A percentile compares a stretch with the other conserved stretches of the same genome.
Conservation (phyloP, 2,888 invertebrate species). For the Chesias legatella region DNA sequence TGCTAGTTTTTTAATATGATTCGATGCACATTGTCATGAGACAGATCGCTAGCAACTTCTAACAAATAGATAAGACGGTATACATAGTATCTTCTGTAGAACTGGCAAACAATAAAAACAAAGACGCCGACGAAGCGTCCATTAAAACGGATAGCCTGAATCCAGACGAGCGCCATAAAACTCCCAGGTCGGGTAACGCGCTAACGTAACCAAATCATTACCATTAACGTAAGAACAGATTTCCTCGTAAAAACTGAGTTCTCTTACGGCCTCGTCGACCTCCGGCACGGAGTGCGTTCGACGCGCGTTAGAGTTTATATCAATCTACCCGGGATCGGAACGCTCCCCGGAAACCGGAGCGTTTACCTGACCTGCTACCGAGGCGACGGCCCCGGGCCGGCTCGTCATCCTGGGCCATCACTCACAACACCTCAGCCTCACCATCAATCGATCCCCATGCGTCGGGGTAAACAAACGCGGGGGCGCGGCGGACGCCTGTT, state of each 20-base stretch:
- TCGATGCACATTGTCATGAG: no score
- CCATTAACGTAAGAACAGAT: constrained; percentile 49
- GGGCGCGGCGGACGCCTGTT: constrained; percentile 69
- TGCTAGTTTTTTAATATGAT: no score
- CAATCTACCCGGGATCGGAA: constrained; percentile 4
- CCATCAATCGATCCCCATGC: constrained; percentile 47
- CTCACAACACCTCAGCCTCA: constrained; percentile 70
- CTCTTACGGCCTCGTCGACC: constrained; percentile 49
- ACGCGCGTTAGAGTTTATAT: constrained; percentile 15
- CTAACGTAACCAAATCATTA: constrained; percentile 44
- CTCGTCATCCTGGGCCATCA: constrained; percentile 34
- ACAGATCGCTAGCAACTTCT: no score
- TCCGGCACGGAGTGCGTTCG: constrained; percentile 27
- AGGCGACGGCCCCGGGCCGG: constrained; percentile 6
- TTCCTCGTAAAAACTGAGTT: constrained; percentile 52
- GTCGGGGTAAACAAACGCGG: constrained; percentile 57
- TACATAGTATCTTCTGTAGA: no score
- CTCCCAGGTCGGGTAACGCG: constrained; percentile 36
- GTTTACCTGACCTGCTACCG: constrained; percentile 42
- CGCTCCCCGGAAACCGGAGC: constrained; percentile 21
- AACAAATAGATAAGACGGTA: no score
- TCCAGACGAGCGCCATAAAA: constrained; percentile 36
- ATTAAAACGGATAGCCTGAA: constrained; percentile 31
- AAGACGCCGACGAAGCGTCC: constrained; percentile 1
- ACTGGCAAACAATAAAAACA: neutral